Percentiles rank a stretch among this genome's conserved stretches.
These are phyloP conservation scores for Copidosoma aretas DNA, from an alignment of 2,888 invertebrate genomes.

Conservation along the genomic window DNA sequence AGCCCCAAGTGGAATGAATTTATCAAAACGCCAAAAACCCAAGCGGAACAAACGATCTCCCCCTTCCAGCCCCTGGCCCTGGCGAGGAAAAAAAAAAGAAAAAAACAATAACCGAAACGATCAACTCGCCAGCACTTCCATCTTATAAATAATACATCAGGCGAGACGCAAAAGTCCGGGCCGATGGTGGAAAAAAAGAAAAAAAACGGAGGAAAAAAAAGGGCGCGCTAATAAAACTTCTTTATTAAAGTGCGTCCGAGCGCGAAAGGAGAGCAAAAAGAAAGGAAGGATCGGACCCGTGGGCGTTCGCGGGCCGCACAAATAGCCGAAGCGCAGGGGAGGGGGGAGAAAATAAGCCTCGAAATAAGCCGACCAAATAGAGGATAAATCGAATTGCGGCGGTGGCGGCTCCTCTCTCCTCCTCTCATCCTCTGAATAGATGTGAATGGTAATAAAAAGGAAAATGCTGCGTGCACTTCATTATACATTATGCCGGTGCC, in stretches of 20 bases:
- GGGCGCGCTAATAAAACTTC: background rate
- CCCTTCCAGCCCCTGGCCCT: too few species aligned
- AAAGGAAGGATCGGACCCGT: conserved; percentile 2
- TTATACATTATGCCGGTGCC: conserved; percentile 14
- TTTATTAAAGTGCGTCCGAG: conserved; percentile 12
- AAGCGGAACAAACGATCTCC: background rate
- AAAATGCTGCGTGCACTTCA: conserved; percentile 30
- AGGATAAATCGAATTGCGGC: conserved; percentile 24
- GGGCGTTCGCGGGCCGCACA: conserved; percentile 9
- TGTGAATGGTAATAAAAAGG: conserved; percentile 27
- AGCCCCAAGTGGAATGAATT: background rate
- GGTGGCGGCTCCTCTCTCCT: background rate
- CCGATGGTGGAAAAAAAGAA: too few species aligned
- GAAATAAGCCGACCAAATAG: conserved; percentile 29
- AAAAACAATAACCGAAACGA: background rate
- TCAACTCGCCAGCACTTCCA: background rate
- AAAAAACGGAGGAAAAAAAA: background rate
- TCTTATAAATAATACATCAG: conserved; percentile 2
- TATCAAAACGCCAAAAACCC: background rate
- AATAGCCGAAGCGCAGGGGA: too few species aligned
- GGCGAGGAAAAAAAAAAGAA: background rate
- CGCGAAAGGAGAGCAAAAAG: background rate
- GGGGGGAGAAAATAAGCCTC: background rate
- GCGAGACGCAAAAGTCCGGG: background rate
- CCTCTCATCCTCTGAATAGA: conserved; percentile 24